Base-by-base conservation (phyloP, 2,797 vertebrate species). In the Argentina silus region DNA sequence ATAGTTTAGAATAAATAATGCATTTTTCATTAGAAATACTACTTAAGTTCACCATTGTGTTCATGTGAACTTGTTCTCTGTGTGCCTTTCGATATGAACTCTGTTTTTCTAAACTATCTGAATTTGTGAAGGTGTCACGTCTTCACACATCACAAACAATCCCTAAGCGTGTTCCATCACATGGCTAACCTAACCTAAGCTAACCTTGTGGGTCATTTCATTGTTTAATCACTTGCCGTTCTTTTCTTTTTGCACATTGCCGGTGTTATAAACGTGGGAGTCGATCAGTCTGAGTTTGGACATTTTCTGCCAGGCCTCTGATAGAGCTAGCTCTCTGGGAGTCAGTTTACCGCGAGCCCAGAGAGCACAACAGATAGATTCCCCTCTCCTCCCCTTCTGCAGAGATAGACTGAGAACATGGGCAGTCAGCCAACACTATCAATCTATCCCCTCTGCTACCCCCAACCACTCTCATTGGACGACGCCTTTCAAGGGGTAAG, bases 291-390 rank as follows among this genome's bases (percentile, higher is more conserved):
- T 61, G 79, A 84, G 83, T 86, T 90, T 89, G 86, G 86, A 80
- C 92, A 88, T 91, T 88, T 89, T 90, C 86, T 87, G 87, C 27
- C 87, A 89, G 89, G 86, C 88, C 27, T 4, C 27, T 36, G 89
- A 90, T 90, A 83, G 83, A 78, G 89, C 87, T 76, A 88, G 84
- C 87, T 92, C 91, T 90, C 91, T 81, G 81, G 89, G 90, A 91
- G 91, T 95, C 90, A 88, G 92, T 94, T 94, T 93, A 93, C 94
- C 90, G 87, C 78, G 89, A 94, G 91, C 91, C 88, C 85, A 88
- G 91, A 90, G 90, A 93, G 89, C 92, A 92, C 91, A 94, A 93
- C 92, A 94, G 91, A 94, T 91, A 94, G 92, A 93, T 91, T 85
- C 91, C 85, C 88, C 82, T 91, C 90, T 90, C 91, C 91, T 91